phyloP scores from a whole-genome alignment of 2,888 invertebrate genomes.

The Noctua janthe region DNA sequence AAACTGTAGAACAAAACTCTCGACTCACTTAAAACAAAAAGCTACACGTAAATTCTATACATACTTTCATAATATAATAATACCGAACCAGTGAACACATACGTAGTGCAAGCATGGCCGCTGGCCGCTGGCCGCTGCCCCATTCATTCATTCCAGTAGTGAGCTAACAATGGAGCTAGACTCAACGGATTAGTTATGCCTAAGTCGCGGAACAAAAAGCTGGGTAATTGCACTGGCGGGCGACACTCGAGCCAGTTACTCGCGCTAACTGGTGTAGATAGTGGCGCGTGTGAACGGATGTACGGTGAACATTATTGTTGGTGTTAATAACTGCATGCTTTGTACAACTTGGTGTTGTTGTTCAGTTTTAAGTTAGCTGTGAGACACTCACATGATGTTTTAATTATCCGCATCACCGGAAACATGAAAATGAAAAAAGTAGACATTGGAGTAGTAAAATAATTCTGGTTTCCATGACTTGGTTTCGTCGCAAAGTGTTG shows the following conservation, averaged over 20 bases:
- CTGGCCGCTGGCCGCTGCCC: neutral
- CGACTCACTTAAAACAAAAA: neutral
- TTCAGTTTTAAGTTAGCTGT: neutral
- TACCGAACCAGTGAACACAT: slow-evolving; percentile 21
- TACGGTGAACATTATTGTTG: neutral
- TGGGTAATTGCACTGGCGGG: slow-evolving; percentile 57
- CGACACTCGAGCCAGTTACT: slow-evolving; percentile 47
- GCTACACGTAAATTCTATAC: neutral
- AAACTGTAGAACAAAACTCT: neutral
- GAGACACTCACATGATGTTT: neutral
- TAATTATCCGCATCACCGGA: neutral
- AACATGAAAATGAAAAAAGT: neutral
- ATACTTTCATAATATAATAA: neutral
- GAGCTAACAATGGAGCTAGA: slow-evolving; percentile 53
- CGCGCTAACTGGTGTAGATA: slow-evolving; percentile 44
- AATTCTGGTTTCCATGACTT: neutral
- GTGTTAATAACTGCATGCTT: slow-evolving; percentile 14
- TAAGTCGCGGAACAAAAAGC: slow-evolving; percentile 61
- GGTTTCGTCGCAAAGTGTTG: neutral
- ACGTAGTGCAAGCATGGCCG: neutral
- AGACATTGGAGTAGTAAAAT: neutral
- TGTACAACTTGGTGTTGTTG: slow-evolving; percentile 7
- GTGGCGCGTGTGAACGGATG: slow-evolving; percentile 47
- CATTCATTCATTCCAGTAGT: slow-evolving; percentile 51
- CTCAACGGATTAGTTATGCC: slow-evolving; percentile 63